A percentile compares a stretch with the other conserved stretches of the same genome.
These are phyloP conservation scores for Siniperca obscura DNA, from an alignment of 2,797 vertebrate genomes.

Conservation along the genomic window DNA sequence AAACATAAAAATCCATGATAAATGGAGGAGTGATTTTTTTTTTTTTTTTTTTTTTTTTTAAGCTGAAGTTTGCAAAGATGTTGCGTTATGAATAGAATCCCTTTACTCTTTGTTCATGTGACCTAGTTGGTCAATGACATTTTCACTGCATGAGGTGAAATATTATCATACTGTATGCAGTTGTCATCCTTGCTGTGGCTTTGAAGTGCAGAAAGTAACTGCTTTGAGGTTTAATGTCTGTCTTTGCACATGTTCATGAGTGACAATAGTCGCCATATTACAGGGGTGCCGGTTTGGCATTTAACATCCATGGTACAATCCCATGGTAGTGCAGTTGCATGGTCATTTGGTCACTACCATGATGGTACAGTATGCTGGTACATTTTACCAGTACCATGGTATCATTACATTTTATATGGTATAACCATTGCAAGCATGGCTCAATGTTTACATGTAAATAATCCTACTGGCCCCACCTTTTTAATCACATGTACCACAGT, in stretches of 20 bases:
- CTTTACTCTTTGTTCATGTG: neutral
- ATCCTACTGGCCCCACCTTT: neutral
- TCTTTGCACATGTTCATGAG: too few relatives aligned
- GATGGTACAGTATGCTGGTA: neutral
- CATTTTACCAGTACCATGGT: neutral
- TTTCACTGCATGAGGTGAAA: slow-evolving; percentile 1
- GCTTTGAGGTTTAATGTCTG: neutral
- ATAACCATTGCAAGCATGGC: neutral
- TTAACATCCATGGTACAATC: neutral
- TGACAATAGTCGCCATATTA: neutral
- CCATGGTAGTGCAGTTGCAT: neutral
- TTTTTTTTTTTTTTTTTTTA: neutral
- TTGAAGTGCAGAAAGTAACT: neutral
- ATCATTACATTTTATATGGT: neutral
- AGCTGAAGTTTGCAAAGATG: neutral
- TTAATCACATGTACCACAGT: neutral
- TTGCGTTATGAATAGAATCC: neutral
- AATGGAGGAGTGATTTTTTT: neutral
- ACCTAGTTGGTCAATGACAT: neutral
- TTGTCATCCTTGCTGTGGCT: neutral
- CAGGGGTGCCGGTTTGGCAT: neutral
- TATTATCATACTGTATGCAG: neutral
- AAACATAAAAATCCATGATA: neutral
- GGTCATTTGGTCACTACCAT: neutral
- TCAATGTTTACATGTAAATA: neutral